Evolutionary conservation across 2,113 vertebrate genomes (phyloP), one percentile per base, ranked within the genome.

Genomic region (Pitta sordida): DNA sequence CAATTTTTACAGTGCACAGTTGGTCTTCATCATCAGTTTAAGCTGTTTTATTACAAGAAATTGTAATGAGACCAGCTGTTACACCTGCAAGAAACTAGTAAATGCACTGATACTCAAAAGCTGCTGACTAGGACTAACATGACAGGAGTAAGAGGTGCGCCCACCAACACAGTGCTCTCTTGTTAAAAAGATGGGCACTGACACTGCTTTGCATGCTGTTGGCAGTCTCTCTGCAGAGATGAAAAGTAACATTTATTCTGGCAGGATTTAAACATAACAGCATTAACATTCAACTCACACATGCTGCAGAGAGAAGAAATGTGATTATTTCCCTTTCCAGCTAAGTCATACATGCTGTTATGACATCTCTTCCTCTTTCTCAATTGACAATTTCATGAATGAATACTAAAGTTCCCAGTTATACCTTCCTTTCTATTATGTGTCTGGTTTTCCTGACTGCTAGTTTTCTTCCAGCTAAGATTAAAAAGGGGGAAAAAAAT

Each of bases 231-330:
- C 64, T 80, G 82, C 77, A 83, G 91, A 92, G 81, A 97, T 79
- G 92, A 96, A 95, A 85, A 93, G 67, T 74, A 94, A 91, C 56
- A 93, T 78, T 95, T 94, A 90, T 43, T 92, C 78, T 80, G 89
- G 49, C 55, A 94, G 83, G 63, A 95, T 93, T 96, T 91, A 92
- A 87, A 69, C 39, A 76, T 1, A 53, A 85, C 76, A 95, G 78
- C 84, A 95, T 94, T 93, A 96, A 70, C 84, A 88, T 93, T 91
- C 86, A 62, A 91, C 65, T 90, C 87, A 71, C 67, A 88, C 71
- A 49, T 58, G 67, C 69, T 88, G 79, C 83, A 89, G 82, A 87
- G 49, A 82, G 39, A 89, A 96, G 79, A 96, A 96, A 92, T 63
- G 83, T 0, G 7, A 94, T 88, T 81, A 76, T 89, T 91, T 91